Evolutionary conservation across 2,113 vertebrate genomes (phyloP).

Genomic region (Zootoca vivipara): DNA sequence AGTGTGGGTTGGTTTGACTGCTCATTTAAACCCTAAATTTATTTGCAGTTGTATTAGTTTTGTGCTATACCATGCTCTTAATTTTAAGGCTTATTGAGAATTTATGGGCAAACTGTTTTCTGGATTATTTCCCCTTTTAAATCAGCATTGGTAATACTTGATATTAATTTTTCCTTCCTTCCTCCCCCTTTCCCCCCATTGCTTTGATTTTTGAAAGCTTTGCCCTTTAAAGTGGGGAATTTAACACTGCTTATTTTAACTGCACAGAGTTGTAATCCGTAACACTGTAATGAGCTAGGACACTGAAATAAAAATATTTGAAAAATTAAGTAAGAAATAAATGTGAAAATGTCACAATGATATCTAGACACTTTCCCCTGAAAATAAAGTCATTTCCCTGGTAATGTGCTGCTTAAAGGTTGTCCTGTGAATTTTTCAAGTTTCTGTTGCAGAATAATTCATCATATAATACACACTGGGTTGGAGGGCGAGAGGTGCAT

Average conservation of each 20-base stretch:
- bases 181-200: neutral
- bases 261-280: neutral
- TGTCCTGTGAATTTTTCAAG: neutral
- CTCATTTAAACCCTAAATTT: neutral
- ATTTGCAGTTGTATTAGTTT: neutral
- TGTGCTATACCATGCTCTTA: neutral
- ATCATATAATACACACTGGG: too few species aligned
- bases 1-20: neutral
- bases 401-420: neutral
- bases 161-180: neutral
- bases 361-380: neutral
- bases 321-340: neutral
- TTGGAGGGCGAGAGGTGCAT: too few species aligned
- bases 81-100: neutral
- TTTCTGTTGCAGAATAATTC: neutral
- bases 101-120: neutral
- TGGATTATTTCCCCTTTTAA: neutral
- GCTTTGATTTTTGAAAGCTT: neutral
- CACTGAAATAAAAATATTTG: neutral
- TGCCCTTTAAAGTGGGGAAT: neutral
- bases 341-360: neutral
- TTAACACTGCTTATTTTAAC: constrained; percentile 7
- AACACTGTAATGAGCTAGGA: constrained; percentile 2
- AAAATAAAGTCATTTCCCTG: too few species aligned
- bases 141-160: neutral